Conservation (phyloP, 2,113 vertebrate genomes). For the Orthonyx spaldingii region DNA sequence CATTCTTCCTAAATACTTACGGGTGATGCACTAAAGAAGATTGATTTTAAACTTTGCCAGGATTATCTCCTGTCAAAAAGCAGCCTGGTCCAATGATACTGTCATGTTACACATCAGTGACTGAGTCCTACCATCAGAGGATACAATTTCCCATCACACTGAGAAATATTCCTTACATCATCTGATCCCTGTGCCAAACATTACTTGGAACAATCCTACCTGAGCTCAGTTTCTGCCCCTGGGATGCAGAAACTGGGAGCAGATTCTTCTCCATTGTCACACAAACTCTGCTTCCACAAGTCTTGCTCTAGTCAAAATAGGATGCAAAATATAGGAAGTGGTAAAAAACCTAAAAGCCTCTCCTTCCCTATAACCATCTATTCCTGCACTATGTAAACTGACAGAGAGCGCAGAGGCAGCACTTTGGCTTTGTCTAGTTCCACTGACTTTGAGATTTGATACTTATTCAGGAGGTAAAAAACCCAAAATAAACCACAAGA, state of each 20-base stretch:
- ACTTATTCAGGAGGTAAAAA: fast-evolving
- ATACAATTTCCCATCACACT: background rate
- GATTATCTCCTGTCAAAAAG: background rate
- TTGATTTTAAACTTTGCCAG: background rate
- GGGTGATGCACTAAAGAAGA: background rate
- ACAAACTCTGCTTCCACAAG: background rate
- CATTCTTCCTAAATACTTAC: background rate
- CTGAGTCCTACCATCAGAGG: background rate
- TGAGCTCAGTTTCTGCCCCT: background rate
- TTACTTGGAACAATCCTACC: background rate
- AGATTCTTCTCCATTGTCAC: background rate
- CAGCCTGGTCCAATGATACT: fast-evolving
- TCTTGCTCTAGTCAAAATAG: background rate
- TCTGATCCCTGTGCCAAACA: background rate
- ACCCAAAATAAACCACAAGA: background rate
- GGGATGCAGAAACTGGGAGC: background rate
- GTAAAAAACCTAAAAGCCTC: background rate
- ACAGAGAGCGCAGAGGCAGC: background rate
- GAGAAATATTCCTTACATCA: background rate
- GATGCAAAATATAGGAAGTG: background rate
- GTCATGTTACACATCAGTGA: background rate
- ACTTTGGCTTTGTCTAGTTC: background rate
- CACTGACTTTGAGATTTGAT: background rate
- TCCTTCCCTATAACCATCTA: background rate
- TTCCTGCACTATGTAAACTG: background rate